Percentiles rank a stretch among this genome's conserved stretches.
Conservation (phyloP, 2,888 invertebrate species). For the Drosophila planitibia region DNA sequence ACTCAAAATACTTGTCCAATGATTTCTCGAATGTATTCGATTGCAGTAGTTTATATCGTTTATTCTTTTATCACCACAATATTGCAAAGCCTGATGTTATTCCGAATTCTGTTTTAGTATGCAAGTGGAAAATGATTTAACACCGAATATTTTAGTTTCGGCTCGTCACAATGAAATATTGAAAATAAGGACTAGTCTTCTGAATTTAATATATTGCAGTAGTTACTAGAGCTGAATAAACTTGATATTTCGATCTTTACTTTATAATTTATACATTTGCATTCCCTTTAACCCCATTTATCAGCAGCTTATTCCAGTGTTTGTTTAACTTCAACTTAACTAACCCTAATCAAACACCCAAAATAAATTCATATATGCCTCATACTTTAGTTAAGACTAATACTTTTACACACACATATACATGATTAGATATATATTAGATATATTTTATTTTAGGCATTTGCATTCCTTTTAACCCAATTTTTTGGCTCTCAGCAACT, state of each 20-base stretch:
- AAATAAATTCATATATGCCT: not conserved
- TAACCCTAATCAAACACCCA: too few relatives aligned
- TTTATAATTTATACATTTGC: not conserved
- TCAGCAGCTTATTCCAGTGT: too few relatives aligned
- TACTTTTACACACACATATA: not conserved
- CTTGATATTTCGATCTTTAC: not conserved
- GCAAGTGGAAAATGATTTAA: not conserved
- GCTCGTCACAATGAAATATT: not conserved
- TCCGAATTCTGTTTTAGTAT: not conserved
- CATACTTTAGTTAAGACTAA: not conserved
- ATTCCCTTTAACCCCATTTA: not conserved
- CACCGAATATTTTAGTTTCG: not conserved
- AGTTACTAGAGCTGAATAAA: not conserved
- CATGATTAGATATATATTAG: not conserved
- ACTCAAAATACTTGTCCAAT: conserved; percentile 2
- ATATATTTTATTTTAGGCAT: not conserved
- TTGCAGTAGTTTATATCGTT: not conserved
- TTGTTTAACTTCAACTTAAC: not conserved
- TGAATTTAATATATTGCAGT: not conserved
- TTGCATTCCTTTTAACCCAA: not conserved
- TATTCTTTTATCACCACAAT: not conserved
- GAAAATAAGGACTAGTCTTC: not conserved
- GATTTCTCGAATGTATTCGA: conserved; percentile 8
- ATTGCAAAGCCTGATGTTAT: not conserved
- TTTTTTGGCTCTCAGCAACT: not conserved